These are phyloP conservation scores for Byasa hedistus DNA, from an alignment of 2,888 invertebrate genomes.

Conservation along the genomic window DNA sequence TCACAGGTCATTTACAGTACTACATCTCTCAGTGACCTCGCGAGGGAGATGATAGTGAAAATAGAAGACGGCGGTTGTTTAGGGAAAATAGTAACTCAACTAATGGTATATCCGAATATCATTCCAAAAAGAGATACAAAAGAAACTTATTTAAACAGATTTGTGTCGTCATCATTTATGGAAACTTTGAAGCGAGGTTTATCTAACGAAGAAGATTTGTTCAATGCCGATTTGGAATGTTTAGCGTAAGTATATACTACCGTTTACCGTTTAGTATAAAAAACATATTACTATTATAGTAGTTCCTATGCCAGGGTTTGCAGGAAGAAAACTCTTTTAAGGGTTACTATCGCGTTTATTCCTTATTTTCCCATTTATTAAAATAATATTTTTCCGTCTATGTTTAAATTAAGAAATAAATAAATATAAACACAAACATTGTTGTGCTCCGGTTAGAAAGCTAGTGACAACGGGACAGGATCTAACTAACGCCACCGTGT, in stretches of 20 bases:
- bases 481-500: too few relatives aligned
- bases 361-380: too few relatives aligned
- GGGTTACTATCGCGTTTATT: too few relatives aligned
- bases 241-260: conserved; percentile 69
- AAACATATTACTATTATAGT: too few relatives aligned
- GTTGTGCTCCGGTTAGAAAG: too few relatives aligned
- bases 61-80: conserved; percentile 53
- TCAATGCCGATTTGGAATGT: conserved; percentile 60
- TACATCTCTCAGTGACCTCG: conserved; percentile 75
- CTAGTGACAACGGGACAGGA: too few relatives aligned
- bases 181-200: conserved; percentile 55
- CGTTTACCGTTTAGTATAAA: too few relatives aligned
- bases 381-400: too few relatives aligned
- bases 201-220: conserved; percentile 40
- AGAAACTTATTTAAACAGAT: conserved; percentile 67
- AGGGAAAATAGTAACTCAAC: conserved; percentile 56
- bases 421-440: too few relatives aligned
- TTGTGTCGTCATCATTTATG: conserved; percentile 59
- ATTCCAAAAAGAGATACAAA: conserved; percentile 45
- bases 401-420: too few relatives aligned
- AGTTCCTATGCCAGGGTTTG: too few relatives aligned
- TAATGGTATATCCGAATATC: conserved; percentile 75
- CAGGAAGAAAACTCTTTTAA: too few relatives aligned
- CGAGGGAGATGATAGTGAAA: conserved; percentile 68
- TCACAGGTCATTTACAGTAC: conserved; percentile 84